Evolutionary conservation across 2,797 vertebrate species (phyloP).

Genomic region (Huso huso): DNA sequence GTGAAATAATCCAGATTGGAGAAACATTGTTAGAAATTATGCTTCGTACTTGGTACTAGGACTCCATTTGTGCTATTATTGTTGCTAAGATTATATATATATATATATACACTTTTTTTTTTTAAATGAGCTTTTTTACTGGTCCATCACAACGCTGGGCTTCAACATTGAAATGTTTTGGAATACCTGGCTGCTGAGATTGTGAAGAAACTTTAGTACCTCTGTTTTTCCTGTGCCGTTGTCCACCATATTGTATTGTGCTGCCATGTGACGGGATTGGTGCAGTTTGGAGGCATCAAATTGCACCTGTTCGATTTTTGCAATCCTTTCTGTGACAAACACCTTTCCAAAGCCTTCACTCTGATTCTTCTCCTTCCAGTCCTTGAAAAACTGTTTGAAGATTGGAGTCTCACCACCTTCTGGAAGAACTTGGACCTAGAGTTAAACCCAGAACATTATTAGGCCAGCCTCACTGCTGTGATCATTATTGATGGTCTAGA

Average conservation of each 20-base stretch:
- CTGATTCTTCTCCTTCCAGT: conserved; percentile 78
- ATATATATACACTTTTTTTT: no score
- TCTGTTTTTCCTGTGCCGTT: conserved; percentile 72
- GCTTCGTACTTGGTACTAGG: no score
- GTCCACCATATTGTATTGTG: conserved; percentile 85
- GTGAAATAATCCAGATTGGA: no score
- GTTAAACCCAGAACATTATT: conserved; percentile 2
- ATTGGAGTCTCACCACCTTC: conserved; percentile 83
- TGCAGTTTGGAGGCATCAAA: conserved; percentile 82
- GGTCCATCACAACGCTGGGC: no score
- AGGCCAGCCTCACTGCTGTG: not conserved
- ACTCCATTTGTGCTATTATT: no score
- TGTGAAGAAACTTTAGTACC: conserved; percentile 44
- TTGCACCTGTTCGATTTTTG: conserved; percentile 68
- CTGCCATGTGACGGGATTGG: conserved; percentile 74
- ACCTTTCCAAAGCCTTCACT: conserved; percentile 78
- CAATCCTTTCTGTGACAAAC: conserved; percentile 74
- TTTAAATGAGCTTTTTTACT: no score
- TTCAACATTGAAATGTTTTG: no score
- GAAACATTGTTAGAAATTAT: no score
- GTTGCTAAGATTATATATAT: no score
- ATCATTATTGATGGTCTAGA: not conserved
- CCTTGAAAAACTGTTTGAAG: conserved; percentile 84
- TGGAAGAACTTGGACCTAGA: conserved; percentile 83
- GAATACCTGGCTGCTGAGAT: no score